phyloP scores from a whole-genome alignment of 2,113 vertebrate species.

The Pseudolaguvia tuberculata region DNA sequence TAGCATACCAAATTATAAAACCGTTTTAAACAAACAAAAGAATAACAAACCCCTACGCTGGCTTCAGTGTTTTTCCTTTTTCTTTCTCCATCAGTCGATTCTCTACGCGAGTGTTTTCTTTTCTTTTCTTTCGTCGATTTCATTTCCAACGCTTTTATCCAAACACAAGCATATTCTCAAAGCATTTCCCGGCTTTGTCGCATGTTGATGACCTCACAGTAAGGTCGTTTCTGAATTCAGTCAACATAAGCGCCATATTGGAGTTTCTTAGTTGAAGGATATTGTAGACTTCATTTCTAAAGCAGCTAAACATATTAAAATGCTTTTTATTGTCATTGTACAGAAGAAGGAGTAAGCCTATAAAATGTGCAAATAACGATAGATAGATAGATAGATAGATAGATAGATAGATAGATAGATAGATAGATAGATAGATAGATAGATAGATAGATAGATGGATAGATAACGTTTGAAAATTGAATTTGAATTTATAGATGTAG shows the following conservation, averaged over 20 bases:
- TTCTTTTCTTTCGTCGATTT: conserved; percentile 66
- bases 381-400: too few relatives aligned
- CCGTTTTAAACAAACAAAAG: conserved; percentile 20
- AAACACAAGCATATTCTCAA: background rate
- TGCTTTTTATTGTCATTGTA: too few relatives aligned
- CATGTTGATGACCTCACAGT: conserved; percentile 9
- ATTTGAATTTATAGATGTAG: too few relatives aligned
- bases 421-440: too few relatives aligned
- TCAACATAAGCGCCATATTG: background rate
- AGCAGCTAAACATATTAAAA: too few relatives aligned
- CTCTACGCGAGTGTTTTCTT: conserved; percentile 57
- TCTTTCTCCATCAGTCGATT: conserved; percentile 48
- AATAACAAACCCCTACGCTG: conserved; percentile 54
- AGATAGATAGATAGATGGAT: too few relatives aligned
- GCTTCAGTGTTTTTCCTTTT: conserved; percentile 57
- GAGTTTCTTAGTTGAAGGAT: background rate
- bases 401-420: too few relatives aligned
- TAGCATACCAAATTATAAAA: background rate
- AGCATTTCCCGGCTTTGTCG: background rate
- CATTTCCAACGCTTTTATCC: conserved; percentile 59
- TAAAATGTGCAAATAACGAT: too few relatives aligned
- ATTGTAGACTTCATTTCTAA: too few relatives aligned
- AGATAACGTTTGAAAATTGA: too few relatives aligned
- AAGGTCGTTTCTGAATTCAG: too few relatives aligned
- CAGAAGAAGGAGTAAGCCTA: too few relatives aligned